These are phyloP conservation scores for Cheirogaleus medius DNA, from an alignment of 2,113 vertebrate genomes.

Conservation along the genomic window DNA sequence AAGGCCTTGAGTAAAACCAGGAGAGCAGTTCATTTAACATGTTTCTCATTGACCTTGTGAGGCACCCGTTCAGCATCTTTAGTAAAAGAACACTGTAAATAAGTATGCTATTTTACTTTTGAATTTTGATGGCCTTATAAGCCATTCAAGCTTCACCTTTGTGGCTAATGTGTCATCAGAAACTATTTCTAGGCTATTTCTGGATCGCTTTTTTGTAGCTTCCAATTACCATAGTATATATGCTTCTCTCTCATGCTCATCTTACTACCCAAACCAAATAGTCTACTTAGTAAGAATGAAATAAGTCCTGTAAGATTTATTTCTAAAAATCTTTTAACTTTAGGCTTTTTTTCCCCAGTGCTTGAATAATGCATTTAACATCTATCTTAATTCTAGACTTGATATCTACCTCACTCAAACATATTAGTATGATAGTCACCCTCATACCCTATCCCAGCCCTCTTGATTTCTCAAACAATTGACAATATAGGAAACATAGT, in stretches of 20 bases:
- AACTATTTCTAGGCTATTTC: slow-evolving; percentile 28
- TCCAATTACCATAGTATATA: slow-evolving; percentile 27
- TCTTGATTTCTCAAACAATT: background rate
- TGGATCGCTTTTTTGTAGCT: background rate
- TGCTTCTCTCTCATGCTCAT: background rate
- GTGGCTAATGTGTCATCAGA: slow-evolving; percentile 28
- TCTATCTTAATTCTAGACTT: slow-evolving; percentile 11
- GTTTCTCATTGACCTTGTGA: slow-evolving; percentile 53
- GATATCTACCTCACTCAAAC: background rate
- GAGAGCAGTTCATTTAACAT: slow-evolving; percentile 22
- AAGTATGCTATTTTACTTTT: background rate
- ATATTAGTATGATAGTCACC: background rate
- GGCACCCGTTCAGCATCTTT: background rate
- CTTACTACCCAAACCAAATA: slow-evolving; percentile 22
- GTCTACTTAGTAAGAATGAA: slow-evolving; percentile 21
- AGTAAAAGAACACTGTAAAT: background rate
- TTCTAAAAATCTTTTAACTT: slow-evolving; percentile 42
- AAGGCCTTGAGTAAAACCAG: slow-evolving; percentile 38
- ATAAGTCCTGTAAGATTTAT: slow-evolving; percentile 10
- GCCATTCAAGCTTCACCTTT: slow-evolving; percentile 38
- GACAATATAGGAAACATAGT: background rate
- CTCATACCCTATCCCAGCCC: background rate
- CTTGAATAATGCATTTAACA: slow-evolving; percentile 36
- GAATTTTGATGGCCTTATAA: slow-evolving; percentile 42
- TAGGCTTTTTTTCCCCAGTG: background rate